Base-by-base conservation (phyloP, 2,888 invertebrate genomes). In the Mellilla xanthometata region DNA sequence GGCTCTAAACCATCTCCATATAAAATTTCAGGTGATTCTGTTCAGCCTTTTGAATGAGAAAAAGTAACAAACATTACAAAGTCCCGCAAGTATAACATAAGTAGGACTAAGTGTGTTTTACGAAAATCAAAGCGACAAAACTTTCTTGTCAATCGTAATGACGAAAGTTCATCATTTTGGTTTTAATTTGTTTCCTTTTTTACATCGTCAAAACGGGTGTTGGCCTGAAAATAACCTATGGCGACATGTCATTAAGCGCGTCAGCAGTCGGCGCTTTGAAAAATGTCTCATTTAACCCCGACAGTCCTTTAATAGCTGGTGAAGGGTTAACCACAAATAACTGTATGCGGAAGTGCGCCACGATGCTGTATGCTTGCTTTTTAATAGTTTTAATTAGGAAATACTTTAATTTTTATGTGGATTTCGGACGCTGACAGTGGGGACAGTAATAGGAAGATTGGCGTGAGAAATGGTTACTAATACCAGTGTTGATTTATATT, bases 361-460 rank as follows among this genome's bases (percentile, higher is more conserved):
- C 73, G 64, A 75, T 74, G 66, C 61, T 61, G 59, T 62, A 72
- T 63, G 69, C 60, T 19, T 46, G 72, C 68, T 84, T 87, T 83
- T 87, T 85, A 86, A 86, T 84, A 76, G 84, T 82, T 87, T 88
- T 86, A 88, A 89, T 88, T 88, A 88, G 85, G 86, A 87, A 88
- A 86, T 81, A 80, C 81, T 84, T 83, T 84, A 88, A 85, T 85
- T 83, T 84, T 78, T 79, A 76, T 77, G 68, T 74, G 75, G 68
- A 72, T 66, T 67, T 65, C 71, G 67, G 62, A 56, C 73, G 76
- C 72, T 74, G 71, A 67, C 64, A n/a, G 24, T n/a, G 24, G 7
- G 4, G 24, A 24, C 28, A 10, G 60, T 58, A 58, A 57, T 67
- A 68, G 68, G 72, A 72, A 75, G 77, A 87, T 84, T 78, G 71